Percentiles rank a stretch among this genome's conserved stretches.
These are phyloP conservation scores for Maniola hyperantus DNA, from an alignment of 2,888 invertebrate species.

Conservation along the genomic window DNA sequence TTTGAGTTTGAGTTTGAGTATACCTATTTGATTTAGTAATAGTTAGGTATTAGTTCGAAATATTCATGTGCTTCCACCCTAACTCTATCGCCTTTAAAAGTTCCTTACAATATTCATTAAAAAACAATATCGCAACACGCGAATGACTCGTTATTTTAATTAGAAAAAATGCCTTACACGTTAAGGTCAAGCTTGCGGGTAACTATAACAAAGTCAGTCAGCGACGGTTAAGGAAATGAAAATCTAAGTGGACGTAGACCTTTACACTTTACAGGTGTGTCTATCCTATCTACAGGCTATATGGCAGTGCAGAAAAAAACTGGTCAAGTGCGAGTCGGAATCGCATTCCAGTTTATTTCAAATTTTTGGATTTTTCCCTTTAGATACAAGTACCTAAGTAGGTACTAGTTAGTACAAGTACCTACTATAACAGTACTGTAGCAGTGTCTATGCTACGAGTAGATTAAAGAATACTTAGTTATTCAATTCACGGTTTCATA, in stretches of 20 bases:
- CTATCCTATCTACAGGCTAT: neutral
- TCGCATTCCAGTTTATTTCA: no score
- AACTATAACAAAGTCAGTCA: constrained; percentile 22
- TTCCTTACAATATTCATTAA: constrained; percentile 50
- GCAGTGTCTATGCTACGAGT: no score
- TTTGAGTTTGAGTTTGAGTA: no score
- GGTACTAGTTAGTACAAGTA: no score
- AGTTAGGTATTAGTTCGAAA: no score
- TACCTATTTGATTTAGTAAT: no score
- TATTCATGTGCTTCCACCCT: constrained; percentile 34
- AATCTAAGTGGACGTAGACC: constrained; percentile 23
- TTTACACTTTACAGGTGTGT: neutral
- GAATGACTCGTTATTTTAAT: constrained; percentile 65
- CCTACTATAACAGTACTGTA: no score
- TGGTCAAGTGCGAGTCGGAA: no score
- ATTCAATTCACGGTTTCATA: no score
- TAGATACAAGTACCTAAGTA: no score
- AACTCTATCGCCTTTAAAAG: constrained; percentile 58
- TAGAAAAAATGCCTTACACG: constrained; percentile 50
- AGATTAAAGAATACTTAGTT: no score
- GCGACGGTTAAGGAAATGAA: constrained; percentile 28
- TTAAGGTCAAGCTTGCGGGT: constrained; percentile 37
- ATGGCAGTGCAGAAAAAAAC: neutral
- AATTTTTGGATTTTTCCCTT: no score
- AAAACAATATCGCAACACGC: constrained; percentile 73